Conservation (phyloP, 37 sponge, comb jelly and placozoan genomes). For the Aplysina aerophoba region DNA sequence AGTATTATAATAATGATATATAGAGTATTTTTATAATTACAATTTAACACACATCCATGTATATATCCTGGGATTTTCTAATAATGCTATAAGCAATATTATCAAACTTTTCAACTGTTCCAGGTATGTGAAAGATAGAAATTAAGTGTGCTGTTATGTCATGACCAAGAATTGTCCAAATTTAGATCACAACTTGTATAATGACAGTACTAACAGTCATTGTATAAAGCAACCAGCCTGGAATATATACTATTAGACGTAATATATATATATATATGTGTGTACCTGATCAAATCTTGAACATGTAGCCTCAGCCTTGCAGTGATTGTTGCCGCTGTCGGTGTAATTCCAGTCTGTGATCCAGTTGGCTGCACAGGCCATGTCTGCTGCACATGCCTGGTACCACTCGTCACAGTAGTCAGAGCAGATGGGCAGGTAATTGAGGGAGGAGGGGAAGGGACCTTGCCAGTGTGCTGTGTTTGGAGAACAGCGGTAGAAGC, state of each 20-base stretch:
- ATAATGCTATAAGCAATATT: too few relatives aligned
- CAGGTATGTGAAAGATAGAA: too few relatives aligned
- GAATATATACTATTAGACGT: too few relatives aligned
- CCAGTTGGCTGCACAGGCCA: conserved; percentile 79
- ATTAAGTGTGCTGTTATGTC: too few relatives aligned
- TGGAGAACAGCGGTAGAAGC: conserved; percentile 74
- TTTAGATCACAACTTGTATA: too few relatives aligned
- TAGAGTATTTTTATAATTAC: not conserved
- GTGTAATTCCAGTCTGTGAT: conserved; percentile 57
- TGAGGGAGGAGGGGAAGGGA: conserved; percentile 54
- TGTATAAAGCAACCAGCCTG: too few relatives aligned
- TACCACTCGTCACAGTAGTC: conserved; percentile 75
- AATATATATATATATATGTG: not conserved
- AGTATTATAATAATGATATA: too few relatives aligned
- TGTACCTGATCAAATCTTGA: conserved; percentile 25
- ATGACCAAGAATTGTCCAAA: too few relatives aligned
- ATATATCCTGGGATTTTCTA: not conserved
- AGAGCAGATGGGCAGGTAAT: conserved; percentile 54
- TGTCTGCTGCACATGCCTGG: conserved; percentile 63
- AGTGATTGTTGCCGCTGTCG: conserved; percentile 38
- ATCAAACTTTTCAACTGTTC: too few relatives aligned
- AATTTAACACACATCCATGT: not conserved
- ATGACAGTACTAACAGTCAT: too few relatives aligned
- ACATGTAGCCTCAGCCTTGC: conserved; percentile 31
- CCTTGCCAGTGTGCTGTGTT: conserved; percentile 61